Evolutionary conservation across 2,113 vertebrate genomes (phyloP), one percentile per base, ranked within the genome.

Genomic region (Phaethon lepturus): DNA sequence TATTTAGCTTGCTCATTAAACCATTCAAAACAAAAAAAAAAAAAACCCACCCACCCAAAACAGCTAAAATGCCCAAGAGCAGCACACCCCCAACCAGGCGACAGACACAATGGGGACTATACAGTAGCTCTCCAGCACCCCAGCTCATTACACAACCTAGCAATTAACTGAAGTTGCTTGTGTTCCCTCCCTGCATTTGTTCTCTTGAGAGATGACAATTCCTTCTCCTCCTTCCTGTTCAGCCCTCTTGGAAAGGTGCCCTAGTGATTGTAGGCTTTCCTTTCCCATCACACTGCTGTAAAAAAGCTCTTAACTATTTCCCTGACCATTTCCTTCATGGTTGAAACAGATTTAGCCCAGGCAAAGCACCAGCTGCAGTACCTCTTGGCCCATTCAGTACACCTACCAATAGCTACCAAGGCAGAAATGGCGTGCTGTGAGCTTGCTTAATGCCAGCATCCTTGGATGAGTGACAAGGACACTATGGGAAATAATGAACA

Each of bases 81-180:
- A 73, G 45, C 68, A 93, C 69, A 87, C 64, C 66, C 94, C 77
- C 80, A 92, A 56, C 86, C 64, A 91, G 76, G 94, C 35, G 2
- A 81, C 85, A 79, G 69, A 86, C 68, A 95, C 88, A 95, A 95
- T 73, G 77, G 73, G 45, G 49, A 64, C 86, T 87, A 75, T 81
- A 87, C 56, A 95, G 86, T 87, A 89, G 94, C 69, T 89, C 86
- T 85, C 62, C 89, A 91, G 76, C 60, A 88, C 35, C 52, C 64
- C 76, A 87, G 86, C 86, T 92, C 91, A 93, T 96, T 96, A 95
- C 80, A 85, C 76, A 93, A 75, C 40, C 64, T 24, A 86, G 83
- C 88, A 97, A 96, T 96, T 96, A 97, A 86, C 42, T 42, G 50
- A 90, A 73, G 60, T 52, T 78, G 79, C 68, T 72, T 58, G 11